A percentile compares a stretch with the other conserved stretches of the same genome.
Conservation (phyloP, 2,888 invertebrate genomes). For the Tachystola acroxantha region DNA sequence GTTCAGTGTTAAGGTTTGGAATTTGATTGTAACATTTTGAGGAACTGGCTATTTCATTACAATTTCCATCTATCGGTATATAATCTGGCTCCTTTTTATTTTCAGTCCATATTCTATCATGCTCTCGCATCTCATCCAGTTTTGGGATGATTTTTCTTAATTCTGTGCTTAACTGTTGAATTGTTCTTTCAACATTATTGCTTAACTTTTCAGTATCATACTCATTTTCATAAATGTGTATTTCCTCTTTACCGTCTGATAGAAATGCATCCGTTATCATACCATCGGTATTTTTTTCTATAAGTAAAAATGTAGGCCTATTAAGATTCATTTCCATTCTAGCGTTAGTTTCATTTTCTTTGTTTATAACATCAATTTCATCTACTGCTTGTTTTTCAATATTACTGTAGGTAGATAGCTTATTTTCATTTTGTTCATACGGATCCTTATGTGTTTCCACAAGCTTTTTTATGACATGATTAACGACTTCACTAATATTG, state of each 20-base stretch:
- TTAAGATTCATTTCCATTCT: conserved; percentile 61
- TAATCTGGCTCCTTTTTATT: conserved; percentile 32
- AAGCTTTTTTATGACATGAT: conserved; percentile 69
- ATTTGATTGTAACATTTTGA: conserved; percentile 24
- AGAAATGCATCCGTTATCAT: conserved; percentile 79
- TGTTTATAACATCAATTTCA: conserved; percentile 40
- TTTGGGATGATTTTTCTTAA: conserved; percentile 70
- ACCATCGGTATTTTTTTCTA: conserved; percentile 53
- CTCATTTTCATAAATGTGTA: conserved; percentile 54
- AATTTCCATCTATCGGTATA: conserved; percentile 53
- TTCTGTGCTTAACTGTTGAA: conserved; percentile 67
- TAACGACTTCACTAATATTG: conserved; percentile 72
- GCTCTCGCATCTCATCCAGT: conserved; percentile 68
- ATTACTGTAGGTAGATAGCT: conserved; percentile 15
- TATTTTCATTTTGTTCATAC: conserved; percentile 31
- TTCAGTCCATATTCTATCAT: conserved; percentile 56
- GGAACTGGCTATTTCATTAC: conserved; percentile 50
- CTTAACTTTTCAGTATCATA: conserved; percentile 60
- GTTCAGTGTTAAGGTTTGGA: conserved; percentile 20
- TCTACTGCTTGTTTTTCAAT: conserved; percentile 25
- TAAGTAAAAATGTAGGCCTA: conserved; percentile 66
- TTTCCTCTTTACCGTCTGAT: conserved; percentile 78
- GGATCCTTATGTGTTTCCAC: conserved; percentile 56
- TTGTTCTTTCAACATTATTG: conserved; percentile 64
- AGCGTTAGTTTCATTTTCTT: conserved; percentile 58